Evolutionary conservation across 2,888 invertebrate genomes (phyloP).

Genomic region (Muscina levida): DNA sequence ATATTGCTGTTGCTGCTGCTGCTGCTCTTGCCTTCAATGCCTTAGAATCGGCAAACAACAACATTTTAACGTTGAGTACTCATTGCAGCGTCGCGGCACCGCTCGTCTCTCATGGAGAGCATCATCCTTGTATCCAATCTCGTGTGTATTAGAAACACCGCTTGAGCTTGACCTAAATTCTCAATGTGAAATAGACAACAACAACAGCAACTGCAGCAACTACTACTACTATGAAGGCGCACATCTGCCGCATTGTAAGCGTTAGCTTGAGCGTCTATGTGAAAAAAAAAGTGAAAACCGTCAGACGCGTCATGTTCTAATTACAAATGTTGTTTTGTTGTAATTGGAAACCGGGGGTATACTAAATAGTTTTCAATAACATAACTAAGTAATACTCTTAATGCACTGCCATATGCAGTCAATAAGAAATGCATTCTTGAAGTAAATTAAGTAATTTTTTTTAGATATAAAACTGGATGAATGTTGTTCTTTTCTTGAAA

Average conservation of each 20-base stretch:
- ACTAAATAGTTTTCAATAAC: too few relatives aligned
- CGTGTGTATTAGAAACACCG: conserved; percentile 76
- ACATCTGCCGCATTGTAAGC: conserved; percentile 42
- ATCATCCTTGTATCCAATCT: conserved; percentile 78
- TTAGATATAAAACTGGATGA: too few relatives aligned
- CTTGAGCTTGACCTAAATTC: conserved; percentile 77
- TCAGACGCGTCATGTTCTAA: conserved; percentile 65
- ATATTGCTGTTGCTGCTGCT: not conserved
- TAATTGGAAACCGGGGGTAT: not conserved
- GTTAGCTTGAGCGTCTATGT: not conserved
- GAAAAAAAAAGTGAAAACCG: conserved; percentile 4
- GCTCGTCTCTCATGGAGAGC: conserved; percentile 64
- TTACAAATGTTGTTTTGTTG: conserved; percentile 60
- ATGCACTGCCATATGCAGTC: too few relatives aligned
- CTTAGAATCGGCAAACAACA: conserved; percentile 67
- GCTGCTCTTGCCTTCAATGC: too few relatives aligned
- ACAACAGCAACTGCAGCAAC: conserved; percentile 50
- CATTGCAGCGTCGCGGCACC: conserved; percentile 9
- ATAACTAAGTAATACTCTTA: too few relatives aligned
- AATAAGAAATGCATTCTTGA: too few relatives aligned
- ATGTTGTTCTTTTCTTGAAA: too few relatives aligned
- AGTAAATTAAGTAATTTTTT: too few relatives aligned
- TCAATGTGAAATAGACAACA: conserved; percentile 57
- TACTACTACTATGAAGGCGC: conserved; percentile 21
- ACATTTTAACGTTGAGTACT: conserved; percentile 59